These are phyloP conservation scores for Nomada goodeniana DNA, from an alignment of 2,888 invertebrate genomes.

Conservation along the genomic window DNA sequence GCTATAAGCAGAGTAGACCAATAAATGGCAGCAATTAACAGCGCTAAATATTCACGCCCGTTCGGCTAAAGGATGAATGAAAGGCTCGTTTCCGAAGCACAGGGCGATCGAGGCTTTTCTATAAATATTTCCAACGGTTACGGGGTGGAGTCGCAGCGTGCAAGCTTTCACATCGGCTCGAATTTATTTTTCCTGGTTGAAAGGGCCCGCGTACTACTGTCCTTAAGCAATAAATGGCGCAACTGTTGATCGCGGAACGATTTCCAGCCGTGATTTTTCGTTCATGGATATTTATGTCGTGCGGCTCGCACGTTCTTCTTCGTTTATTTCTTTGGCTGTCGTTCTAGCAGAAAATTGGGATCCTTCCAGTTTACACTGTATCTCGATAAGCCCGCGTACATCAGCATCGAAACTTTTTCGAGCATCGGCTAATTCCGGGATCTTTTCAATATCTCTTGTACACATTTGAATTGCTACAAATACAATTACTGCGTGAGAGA, in stretches of 20 bases:
- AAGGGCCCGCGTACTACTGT: constrained; percentile 47
- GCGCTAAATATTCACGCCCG: constrained; percentile 34
- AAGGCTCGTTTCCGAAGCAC: background rate
- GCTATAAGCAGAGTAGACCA: constrained; percentile 1
- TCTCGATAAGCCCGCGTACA: no score
- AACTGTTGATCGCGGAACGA: constrained; percentile 55
- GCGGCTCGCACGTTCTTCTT: no score
- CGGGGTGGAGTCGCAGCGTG: background rate
- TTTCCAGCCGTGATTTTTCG: constrained; percentile 26
- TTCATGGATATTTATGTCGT: background rate
- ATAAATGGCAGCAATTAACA: constrained; percentile 37
- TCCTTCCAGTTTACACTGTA: no score
- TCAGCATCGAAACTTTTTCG: no score
- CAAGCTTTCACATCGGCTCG: constrained; percentile 29
- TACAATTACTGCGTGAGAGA: no score
- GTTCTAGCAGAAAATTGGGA: no score
- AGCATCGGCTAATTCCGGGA: no score
- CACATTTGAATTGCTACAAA: no score
- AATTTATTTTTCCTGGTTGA: constrained; percentile 56
- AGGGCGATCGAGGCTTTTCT: background rate
- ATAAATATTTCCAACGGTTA: background rate
- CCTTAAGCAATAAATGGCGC: constrained; percentile 57
- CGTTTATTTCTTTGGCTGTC: no score
- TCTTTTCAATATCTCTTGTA: no score
- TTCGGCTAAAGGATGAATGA: constrained; percentile 50